Evolutionary conservation across 2,797 vertebrate genomes (phyloP), one percentile per base, ranked within the genome.

Genomic region (Melanotaenia nigrans): DNA sequence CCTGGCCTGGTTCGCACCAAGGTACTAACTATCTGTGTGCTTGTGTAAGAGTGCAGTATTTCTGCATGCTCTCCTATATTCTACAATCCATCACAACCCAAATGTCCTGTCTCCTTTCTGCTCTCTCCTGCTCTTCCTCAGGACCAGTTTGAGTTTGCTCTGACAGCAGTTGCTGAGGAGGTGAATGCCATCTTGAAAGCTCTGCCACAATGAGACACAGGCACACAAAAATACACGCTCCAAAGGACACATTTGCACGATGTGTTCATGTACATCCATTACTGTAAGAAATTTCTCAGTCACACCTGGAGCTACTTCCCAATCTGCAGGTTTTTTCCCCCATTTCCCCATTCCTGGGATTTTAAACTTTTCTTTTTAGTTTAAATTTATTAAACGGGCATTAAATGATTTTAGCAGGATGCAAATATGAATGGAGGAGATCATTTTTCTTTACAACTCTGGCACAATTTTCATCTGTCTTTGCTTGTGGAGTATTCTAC

Each of bases 61-160:
- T 65, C 5, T 59, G 24, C 14, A 40, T 24, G 5, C 8, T 32
- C 32, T 18, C 18, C 18, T n/a, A 3, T 24, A 38, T 1, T 74
- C 16, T 4, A 0, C 63, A 2, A 45, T 4, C 1, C 1, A 28
- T 12, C 47, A 25, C 13, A 42, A 59, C 45, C 32, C 16, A 42
- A 38, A 38, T 47, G 14, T 57, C 8, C 35, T 28, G 6, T 20
- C 22, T 59, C 8, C 35, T n/a, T 9, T 20, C 28, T 55, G 40
- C 18, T 56, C 14, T 7, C 5, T 12, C 11, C 49, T 33, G 9
- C 36, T 22, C 54, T 42, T n/a, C 32, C 63, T 22, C 80, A 99
- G 98, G 98, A 98, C 90, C 98, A 99, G 94, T 99, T 99, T 92
- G 97, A 99, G 92, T 99, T 98, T 13, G 97, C 97, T 0, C 92